A percentile compares a stretch with the other conserved stretches of the same genome.
Evolutionary conservation across 2,113 vertebrate genomes (phyloP).

Genomic region (Myrmophylax atrothorax): DNA sequence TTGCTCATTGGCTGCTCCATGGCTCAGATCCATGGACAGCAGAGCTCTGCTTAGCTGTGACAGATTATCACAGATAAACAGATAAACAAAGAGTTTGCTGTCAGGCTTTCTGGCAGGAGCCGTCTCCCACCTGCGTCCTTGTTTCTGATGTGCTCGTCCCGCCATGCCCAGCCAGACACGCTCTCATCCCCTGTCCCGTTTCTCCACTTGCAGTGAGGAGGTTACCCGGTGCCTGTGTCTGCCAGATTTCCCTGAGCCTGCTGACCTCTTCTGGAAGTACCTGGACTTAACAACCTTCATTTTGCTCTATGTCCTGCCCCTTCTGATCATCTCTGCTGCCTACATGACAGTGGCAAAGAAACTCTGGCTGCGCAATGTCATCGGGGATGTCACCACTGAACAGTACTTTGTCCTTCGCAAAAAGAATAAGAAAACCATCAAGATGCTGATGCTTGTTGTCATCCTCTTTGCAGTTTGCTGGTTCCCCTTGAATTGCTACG

Average conservation of each 20-base stretch:
- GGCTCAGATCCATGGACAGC: background rate
- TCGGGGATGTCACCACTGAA: constrained; percentile 87
- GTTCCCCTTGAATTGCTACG: constrained; percentile 95
- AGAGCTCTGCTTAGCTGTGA: background rate
- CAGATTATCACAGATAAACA: background rate
- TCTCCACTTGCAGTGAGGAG: constrained; percentile 76
- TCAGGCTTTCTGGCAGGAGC: background rate
- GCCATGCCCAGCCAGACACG: fast-evolving
- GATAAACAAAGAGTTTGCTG: background rate
- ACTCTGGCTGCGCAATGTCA: constrained; percentile 87
- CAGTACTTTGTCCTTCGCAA: constrained; percentile 85
- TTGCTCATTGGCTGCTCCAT: background rate
- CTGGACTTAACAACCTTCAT: constrained; percentile 90
- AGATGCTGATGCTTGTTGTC: constrained; percentile 93
- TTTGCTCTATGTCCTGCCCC: constrained; percentile 89
- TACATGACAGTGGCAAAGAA: constrained; percentile 87
- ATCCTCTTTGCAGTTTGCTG: constrained; percentile 90
- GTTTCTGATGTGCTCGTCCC: background rate
- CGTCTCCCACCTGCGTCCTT: background rate
- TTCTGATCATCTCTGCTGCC: constrained; percentile 87
- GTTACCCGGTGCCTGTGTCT: constrained; percentile 86
- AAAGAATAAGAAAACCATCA: constrained; percentile 88
- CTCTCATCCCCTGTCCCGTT: background rate
- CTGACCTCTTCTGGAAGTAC: constrained; percentile 93
- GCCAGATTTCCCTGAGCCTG: constrained; percentile 90